A percentile compares a stretch with the other conserved stretches of the same genome.
These are phyloP conservation scores for Platorchestia sp. DNA, from an alignment of 1,140 invertebrate genomes.

Conservation along the genomic window DNA sequence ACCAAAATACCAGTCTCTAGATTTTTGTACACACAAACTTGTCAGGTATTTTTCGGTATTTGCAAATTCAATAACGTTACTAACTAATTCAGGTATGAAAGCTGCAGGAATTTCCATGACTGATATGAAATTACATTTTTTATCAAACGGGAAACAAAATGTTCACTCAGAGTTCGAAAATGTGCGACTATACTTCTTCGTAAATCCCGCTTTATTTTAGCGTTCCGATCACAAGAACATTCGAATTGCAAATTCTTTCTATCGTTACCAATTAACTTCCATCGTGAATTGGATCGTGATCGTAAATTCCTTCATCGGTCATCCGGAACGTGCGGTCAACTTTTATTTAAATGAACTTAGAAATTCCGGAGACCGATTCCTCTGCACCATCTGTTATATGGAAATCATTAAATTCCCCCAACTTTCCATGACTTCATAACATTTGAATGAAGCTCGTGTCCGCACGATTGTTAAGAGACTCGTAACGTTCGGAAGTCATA, in stretches of 20 bases:
- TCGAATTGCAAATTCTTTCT: neutral
- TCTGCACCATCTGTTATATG: neutral
- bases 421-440: conserved; percentile 2
- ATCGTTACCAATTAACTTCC: conserved; percentile 11
- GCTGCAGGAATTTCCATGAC: neutral
- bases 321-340: conserved; percentile 33
- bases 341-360: neutral
- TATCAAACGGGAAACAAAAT: neutral
- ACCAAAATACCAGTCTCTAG: too few species aligned
- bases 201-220: neutral
- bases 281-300: conserved; percentile 40
- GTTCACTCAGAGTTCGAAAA: neutral
- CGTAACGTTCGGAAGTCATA: conserved; percentile 2
- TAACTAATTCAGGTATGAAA: neutral
- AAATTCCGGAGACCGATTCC: neutral
- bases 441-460: neutral
- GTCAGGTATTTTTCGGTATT: too few species aligned
- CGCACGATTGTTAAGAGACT: neutral
- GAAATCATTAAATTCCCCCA: neutral
- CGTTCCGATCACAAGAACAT: neutral
- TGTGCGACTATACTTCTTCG: neutral
- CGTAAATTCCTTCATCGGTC: conserved; percentile 28
- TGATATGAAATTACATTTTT: neutral
- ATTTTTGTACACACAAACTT: too few species aligned
- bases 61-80: too few species aligned